Conservation (phyloP, 2,888 invertebrate species). For the Esperia sulphurella region DNA sequence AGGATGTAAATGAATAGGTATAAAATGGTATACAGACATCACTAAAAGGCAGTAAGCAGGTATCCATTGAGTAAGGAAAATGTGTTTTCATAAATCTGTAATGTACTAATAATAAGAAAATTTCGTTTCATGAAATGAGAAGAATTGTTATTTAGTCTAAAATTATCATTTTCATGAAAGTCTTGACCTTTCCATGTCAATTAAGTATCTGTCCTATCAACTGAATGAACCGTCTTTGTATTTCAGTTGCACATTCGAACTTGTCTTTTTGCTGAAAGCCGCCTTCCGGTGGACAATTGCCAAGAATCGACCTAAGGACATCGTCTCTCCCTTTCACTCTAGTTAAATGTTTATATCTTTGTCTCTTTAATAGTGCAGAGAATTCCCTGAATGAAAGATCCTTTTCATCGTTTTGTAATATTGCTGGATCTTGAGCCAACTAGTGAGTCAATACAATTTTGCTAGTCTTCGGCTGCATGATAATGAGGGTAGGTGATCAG, state of each 20-base stretch:
- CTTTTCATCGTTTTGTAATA: constrained; percentile 69
- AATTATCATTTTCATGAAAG: constrained; percentile 11
- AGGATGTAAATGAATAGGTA: no score
- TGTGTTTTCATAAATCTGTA: background rate
- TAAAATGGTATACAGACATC: no score
- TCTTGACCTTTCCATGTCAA: constrained; percentile 51
- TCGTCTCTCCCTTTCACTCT: constrained; percentile 34
- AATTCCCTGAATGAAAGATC: constrained; percentile 73
- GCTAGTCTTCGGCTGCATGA: constrained; percentile 13
- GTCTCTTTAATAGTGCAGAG: constrained; percentile 42
- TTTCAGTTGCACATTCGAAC: constrained; percentile 59
- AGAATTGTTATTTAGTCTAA: background rate
- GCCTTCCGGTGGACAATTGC: constrained; percentile 77
- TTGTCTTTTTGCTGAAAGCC: constrained; percentile 67
- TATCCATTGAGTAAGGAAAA: background rate
- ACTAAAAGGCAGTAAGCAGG: background rate
- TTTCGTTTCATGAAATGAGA: background rate
- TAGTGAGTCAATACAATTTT: constrained; percentile 68
- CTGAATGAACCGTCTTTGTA: constrained; percentile 69
- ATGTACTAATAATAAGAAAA: background rate
- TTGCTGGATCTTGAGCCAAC: constrained; percentile 57
- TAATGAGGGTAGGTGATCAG: constrained; percentile 28
- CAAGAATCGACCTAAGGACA: constrained; percentile 64
- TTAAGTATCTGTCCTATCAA: constrained; percentile 48
- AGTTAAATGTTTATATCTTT: constrained; percentile 21